Base-by-base conservation (phyloP, 2,888 invertebrate species). In the Biston stratarius region DNA sequence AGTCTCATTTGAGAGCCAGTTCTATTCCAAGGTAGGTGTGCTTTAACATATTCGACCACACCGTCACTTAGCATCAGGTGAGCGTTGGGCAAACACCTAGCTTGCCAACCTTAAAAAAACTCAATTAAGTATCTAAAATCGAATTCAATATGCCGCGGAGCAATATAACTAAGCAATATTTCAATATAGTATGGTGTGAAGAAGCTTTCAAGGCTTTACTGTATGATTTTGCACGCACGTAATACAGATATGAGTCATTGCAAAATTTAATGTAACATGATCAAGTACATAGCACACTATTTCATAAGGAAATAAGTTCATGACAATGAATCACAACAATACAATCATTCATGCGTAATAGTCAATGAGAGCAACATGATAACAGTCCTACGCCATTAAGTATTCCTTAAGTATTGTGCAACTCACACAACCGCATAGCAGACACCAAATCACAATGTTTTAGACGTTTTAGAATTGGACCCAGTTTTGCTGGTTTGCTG, bases 401-500 rank as follows among this genome's bases (percentile, higher is more conserved):
- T 90, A 88, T 82, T 79, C 78, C 81, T 82, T 91, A 91, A 91
- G 91, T 91, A 88, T 89, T 88, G 90, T 89, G 91, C 89, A 87
- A 79, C 79, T 83, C 84, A 84, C 81, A 59, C 69, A 47, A 51
- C 61, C 75, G 77, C 71, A 74, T 78, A 78, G 76, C 80, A 77
- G 85, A 88, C 83, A 86, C 82, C 85, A 86, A 87, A 85, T 84
- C 85, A 86, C 88, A 86, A 83, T 80, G 77, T 57, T 61, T 64
- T 73, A 72, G 65, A 61, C 60, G 64, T 57, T 81, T 90, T 83
- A 94, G 81, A 94, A 94, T 79, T 94, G 94, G 67, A 94, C 94
- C 94, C 94, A 94, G 74, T 94, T 91, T 74, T 92, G 92, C 74
- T 93, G 94, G 66, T 84, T 93, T 15, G 87, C 92, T 64, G 92